Percentiles rank a stretch among this genome's conserved stretches.
Conservation (phyloP, 2,797 vertebrate genomes). For the Lacerta viridis region DNA sequence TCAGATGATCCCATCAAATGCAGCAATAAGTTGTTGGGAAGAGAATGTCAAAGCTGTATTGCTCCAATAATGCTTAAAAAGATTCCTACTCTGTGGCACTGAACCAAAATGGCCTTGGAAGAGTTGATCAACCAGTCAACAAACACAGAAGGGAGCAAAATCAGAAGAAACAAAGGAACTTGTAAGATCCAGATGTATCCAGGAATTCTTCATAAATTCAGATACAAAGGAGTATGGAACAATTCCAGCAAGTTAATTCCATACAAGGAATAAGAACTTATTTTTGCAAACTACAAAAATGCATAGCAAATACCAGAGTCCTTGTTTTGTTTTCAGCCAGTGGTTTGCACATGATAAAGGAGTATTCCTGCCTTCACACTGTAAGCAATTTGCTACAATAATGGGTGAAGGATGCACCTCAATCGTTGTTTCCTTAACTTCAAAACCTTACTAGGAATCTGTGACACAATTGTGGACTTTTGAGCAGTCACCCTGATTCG, state of each 20-base stretch:
- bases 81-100: constrained; percentile 51
- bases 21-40: constrained; percentile 8
- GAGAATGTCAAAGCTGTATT: constrained; percentile 47
- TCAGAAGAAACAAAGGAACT: constrained; percentile 23
- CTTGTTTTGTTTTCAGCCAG: neutral
- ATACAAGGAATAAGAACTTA: neutral
- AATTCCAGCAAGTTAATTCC: neutral
- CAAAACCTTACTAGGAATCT: constrained; percentile 63
- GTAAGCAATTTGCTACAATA: constrained; percentile 10
- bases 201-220: constrained; percentile 25
- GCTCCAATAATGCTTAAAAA: constrained; percentile 30
- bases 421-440: constrained; percentile 53
- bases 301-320: neutral
- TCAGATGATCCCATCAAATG: constrained; percentile 45
- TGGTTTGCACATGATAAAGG: neutral
- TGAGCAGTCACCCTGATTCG: no score
- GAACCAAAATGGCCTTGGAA: constrained; percentile 56
- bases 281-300: constrained; percentile 7
- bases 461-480: constrained; percentile 70
- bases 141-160: constrained; percentile 34
- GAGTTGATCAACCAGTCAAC: constrained; percentile 46
- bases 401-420: constrained; percentile 43
- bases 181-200: constrained; percentile 3
- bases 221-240: neutral
- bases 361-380: constrained; percentile 18